Evolutionary conservation across 2,113 vertebrate genomes (phyloP), one percentile per base, ranked within the genome.

Genomic region (Atherinomorus stipes): DNA sequence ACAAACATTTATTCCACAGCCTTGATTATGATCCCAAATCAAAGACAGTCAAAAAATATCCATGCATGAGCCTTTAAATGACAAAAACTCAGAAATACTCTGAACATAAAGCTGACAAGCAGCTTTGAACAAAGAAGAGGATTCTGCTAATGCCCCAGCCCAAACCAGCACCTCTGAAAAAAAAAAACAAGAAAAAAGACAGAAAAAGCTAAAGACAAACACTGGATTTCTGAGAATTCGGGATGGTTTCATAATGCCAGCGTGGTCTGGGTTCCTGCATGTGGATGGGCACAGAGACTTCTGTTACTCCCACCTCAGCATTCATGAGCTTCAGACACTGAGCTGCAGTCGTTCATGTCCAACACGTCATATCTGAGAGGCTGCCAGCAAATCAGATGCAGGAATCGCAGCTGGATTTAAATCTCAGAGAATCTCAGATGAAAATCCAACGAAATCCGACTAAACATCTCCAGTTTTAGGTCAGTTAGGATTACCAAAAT

Each of bases 291-390:
- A 88, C 81, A 88, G 64, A 79, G 64, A 63, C 54, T 56, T 73
- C 73, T 81, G 51, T 60, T 45, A 74, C 87, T 69, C 88, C 89
- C 85, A 92, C 89, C 64, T 19, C 23, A 61, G 40, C 62, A 15
- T 49, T 66, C 64, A 71, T 53, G 66, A 54, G 59, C 49, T 44
- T 44, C 71, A 82, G 74, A 80, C 74, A 78, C 68, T 73, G 59
- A 74, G 49, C 71, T 51, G 19, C 73, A 80, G 56, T 69, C n/a
- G 12, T 67, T 51, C 54, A 65, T 34, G 59, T 81, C 82, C 69
- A 83, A n/a, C n/a, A 83, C 67, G 45, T 67, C 76, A 59, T 65
- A 65, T 85, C 79, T 64, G 49, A 74, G 54, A 18, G 23, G 4
- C 63, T 52, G 69, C 61, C 64, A 74, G 45, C 4, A 16, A 57